phyloP scores from a whole-genome alignment of 2,888 invertebrate species.

The Syrphus vitripennis region DNA sequence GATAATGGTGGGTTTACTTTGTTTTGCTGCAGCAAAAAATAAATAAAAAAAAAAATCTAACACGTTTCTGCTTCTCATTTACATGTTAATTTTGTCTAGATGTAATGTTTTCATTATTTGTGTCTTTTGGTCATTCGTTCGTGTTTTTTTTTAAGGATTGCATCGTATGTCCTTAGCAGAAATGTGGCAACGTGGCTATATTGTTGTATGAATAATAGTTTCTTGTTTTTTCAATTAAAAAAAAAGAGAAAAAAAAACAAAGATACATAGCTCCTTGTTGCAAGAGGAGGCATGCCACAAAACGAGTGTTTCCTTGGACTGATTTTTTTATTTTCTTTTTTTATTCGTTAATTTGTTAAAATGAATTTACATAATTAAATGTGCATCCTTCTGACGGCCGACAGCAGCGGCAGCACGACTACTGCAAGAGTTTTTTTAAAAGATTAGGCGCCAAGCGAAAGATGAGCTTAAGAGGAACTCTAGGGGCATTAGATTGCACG shows the following conservation, averaged over 20 bases:
- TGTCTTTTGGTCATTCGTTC: not conserved
- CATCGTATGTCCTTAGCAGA: not conserved
- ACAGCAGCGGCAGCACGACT: not conserved
- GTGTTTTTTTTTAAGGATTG: not conserved
- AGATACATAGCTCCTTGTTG: not conserved
- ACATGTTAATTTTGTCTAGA: not conserved
- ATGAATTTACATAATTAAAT: constrained; percentile 4
- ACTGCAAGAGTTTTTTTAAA: not conserved
- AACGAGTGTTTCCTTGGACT: not conserved
- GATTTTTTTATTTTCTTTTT: not conserved
- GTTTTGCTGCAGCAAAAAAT: not conserved
- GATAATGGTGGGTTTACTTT: not conserved
- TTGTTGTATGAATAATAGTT: not conserved
- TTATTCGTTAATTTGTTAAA: not conserved
- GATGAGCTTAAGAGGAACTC: not conserved
- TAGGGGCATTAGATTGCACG: not conserved
- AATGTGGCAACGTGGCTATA: not conserved
- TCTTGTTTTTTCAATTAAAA: not conserved
- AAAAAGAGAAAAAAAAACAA: not conserved
- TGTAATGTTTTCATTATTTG: not conserved
- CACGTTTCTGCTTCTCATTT: not conserved
- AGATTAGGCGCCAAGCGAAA: not conserved
- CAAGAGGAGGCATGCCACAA: not conserved
- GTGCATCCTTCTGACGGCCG: not conserved
- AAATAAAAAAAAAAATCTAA: not conserved